Percentiles rank a stretch among this genome's conserved stretches.
These are phyloP conservation scores for Trichogramma dendrolimi DNA, from an alignment of 2,888 invertebrate genomes.

Conservation along the genomic window DNA sequence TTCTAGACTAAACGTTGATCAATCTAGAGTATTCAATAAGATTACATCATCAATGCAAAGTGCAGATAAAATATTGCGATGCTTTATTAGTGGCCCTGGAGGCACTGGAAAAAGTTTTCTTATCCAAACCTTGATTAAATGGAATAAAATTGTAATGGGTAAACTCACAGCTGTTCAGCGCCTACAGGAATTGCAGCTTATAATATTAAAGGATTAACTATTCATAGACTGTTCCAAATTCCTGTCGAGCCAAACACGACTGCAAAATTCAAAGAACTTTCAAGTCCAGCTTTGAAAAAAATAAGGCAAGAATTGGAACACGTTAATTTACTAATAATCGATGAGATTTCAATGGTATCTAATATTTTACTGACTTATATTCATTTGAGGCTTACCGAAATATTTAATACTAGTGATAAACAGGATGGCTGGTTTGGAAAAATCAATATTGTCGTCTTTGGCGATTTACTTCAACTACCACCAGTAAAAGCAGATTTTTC, in stretches of 20 bases:
- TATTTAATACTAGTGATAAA: slow-evolving; percentile 37
- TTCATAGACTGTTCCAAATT: slow-evolving; percentile 33
- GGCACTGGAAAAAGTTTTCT: slow-evolving; percentile 41
- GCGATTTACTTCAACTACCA: slow-evolving; percentile 41
- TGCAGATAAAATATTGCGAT: slow-evolving; percentile 22
- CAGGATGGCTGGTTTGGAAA: slow-evolving; percentile 40
- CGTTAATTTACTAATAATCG: slow-evolving; percentile 37
- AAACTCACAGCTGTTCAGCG: slow-evolving; percentile 37
- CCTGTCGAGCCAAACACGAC: slow-evolving; percentile 40
- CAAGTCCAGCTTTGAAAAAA: slow-evolving; percentile 33
- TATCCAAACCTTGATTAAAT: slow-evolving; percentile 37
- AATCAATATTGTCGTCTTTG: slow-evolving; percentile 31
- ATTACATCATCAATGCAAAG: slow-evolving; percentile 23
- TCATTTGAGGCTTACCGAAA: slow-evolving; percentile 34
- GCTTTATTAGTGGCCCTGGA: slow-evolving; percentile 36
- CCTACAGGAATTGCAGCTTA: slow-evolving; percentile 44
- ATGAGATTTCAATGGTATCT: slow-evolving; percentile 37
- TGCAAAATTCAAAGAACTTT: slow-evolving; percentile 37
- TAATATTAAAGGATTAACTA: slow-evolving; percentile 42
- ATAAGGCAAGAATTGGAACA: slow-evolving; percentile 35
- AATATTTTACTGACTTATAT: slow-evolving; percentile 35
- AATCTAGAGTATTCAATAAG: slow-evolving; percentile 28
- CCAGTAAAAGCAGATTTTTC: slow-evolving; percentile 25
- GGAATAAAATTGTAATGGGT: slow-evolving; percentile 33
- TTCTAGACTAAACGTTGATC: slow-evolving; percentile 29